Conservation (phyloP, 2,888 invertebrate genomes). For the Plagodis pulveraria region DNA sequence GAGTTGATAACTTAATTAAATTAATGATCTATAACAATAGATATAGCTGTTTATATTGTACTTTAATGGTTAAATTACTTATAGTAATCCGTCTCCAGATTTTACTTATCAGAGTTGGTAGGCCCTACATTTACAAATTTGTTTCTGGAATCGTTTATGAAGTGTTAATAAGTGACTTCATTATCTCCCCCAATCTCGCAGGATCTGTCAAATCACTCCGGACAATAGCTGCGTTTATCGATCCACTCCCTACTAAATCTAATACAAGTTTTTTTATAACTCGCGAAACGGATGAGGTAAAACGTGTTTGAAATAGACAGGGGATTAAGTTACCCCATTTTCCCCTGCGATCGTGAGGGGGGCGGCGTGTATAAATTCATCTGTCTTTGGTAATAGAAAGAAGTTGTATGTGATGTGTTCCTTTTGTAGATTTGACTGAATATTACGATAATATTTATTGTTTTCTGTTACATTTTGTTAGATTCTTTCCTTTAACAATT, state of each 20-base stretch:
- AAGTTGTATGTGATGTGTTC: constrained; percentile 30
- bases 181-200: constrained; percentile 42
- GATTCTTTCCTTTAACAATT: too few relatives aligned
- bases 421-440: too few relatives aligned
- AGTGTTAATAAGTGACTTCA: constrained; percentile 42
- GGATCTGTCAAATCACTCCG: constrained; percentile 66
- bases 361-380: constrained; percentile 34
- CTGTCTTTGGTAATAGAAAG: constrained; percentile 21
- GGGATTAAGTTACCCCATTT: constrained; percentile 82
- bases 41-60: too few relatives aligned
- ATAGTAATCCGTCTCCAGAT: too few relatives aligned
- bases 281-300: constrained; percentile 81
- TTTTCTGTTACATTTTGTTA: too few relatives aligned
- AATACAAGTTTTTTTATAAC: constrained; percentile 79
- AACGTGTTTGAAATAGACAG: constrained; percentile 84
- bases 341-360: constrained; percentile 69
- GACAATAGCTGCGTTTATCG: constrained; percentile 62
- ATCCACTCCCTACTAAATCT: constrained; percentile 72
- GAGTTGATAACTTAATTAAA: too few relatives aligned
- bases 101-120: too few relatives aligned
- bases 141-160: constrained; percentile 19
- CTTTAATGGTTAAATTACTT: too few relatives aligned
- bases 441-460: too few relatives aligned
- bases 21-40: too few relatives aligned
- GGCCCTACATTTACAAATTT: constrained; percentile 11